Conservation (phyloP, 2,113 vertebrate species). For the Lophochroa leadbeateri region DNA sequence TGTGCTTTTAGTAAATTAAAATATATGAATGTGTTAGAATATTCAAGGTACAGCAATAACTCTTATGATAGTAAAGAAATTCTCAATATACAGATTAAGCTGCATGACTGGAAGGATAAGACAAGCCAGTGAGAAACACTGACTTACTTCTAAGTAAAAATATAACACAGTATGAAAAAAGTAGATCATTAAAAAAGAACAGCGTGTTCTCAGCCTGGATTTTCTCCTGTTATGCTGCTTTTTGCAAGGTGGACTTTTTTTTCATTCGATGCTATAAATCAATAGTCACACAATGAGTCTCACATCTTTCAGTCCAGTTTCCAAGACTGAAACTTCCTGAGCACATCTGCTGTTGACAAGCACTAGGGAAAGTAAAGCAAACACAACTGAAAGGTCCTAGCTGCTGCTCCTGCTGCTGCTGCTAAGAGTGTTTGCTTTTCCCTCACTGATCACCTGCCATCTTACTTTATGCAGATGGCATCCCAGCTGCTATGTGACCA, state of each 20-base stretch:
- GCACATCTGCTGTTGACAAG: constrained; percentile 73
- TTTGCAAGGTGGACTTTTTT: neutral
- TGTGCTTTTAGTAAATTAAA: neutral
- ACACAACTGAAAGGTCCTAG: constrained; percentile 60
- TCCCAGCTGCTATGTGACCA: neutral
- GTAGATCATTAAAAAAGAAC: neutral
- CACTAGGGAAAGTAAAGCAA: constrained; percentile 60
- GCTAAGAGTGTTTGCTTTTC: constrained; percentile 57
- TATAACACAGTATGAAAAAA: neutral
- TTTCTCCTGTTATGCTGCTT: neutral
- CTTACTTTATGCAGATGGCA: neutral
- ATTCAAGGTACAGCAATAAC: neutral
- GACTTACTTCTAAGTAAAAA: neutral
- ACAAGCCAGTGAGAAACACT: neutral
- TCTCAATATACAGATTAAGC: neutral
- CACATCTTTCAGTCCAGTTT: neutral
- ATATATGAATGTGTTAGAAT: neutral
- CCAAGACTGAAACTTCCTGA: constrained; percentile 66
- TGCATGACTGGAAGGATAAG: neutral
- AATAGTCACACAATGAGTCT: neutral
- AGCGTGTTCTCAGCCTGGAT: neutral
- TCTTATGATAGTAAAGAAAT: neutral
- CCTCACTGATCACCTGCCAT: constrained; percentile 69
- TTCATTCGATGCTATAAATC: neutral
- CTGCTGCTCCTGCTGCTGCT: constrained; percentile 45